Base-by-base conservation (phyloP, 2,113 vertebrate genomes). In the Trinectes maculatus region DNA sequence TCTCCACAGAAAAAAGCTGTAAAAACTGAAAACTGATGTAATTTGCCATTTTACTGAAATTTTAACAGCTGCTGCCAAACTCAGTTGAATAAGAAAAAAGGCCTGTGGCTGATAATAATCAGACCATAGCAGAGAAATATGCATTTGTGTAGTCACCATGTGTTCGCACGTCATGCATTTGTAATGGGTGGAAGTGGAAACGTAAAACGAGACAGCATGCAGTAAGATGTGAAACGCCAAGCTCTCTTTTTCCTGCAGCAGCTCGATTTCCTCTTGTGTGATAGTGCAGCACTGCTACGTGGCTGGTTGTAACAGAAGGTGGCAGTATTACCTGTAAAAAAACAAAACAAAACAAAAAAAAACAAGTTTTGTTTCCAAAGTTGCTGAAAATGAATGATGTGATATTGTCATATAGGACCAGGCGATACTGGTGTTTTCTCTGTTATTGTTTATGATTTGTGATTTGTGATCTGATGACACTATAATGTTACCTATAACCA, bases 261-360 rank as follows among this genome's bases (percentile, higher is more conserved):
- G n/a, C n/a, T n/a, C n/a, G n/a, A n/a, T n/a, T n/a, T n/a, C n/a
- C n/a, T n/a, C n/a, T n/a, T n/a, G n/a, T 40, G 37, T n/a, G 4
- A 13, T 36, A 7, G 2, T 48, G 52, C 52, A 63, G 24, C 3
- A 16, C 1, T 16, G 11, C 44, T 44, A 15, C 56, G 22, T 21
- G 39, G 11, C 25, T 24, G 51, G 2, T 31, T 19, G 26, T 3
- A 2, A 54, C 53, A 25, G 53, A 25, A 55, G 53, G 39, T 55
- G 53, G 53, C 33, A 55, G 53, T 6, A 3, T 55, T 11, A 37
- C 53, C 21, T 55, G 33, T 8, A 24, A 39, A n/a, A n/a, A n/a
- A n/a, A n/a, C n/a, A n/a, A n/a, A n/a, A n/a, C n/a, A n/a, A n/a
- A n/a, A n/a, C n/a, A n/a, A n/a, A n/a, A n/a, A n/a, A n/a, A n/a